phyloP scores from a whole-genome alignment of 2,113 vertebrate genomes.

The Peucedramus taeniatus region DNA sequence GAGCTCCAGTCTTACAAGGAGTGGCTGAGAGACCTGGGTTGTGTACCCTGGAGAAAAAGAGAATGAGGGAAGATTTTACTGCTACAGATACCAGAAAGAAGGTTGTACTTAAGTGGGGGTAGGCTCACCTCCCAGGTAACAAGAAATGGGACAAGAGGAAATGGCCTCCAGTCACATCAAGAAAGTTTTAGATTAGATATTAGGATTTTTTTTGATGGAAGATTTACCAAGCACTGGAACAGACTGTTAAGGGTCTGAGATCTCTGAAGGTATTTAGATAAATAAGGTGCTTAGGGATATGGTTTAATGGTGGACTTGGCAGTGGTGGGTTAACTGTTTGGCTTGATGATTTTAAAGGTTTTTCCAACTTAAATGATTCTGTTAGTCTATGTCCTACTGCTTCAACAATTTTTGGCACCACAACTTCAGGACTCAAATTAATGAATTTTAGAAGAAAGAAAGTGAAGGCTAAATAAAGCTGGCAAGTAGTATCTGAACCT shows the following conservation, averaged over 20 bases:
- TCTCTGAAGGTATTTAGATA: neutral
- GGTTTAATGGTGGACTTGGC: neutral
- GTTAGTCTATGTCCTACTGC: neutral
- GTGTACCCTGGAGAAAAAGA: neutral
- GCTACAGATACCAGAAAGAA: neutral
- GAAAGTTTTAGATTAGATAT: neutral
- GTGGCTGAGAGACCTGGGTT: neutral
- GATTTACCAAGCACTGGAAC: neutral
- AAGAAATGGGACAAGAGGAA: neutral
- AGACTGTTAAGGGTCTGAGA: neutral
- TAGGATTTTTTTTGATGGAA: neutral
- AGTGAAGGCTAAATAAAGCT: neutral
- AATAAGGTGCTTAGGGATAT: neutral
- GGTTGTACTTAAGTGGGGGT: neutral
- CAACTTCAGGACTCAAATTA: neutral
- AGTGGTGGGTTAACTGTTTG: neutral
- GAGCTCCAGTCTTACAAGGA: neutral
- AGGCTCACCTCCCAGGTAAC: neutral
- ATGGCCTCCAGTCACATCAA: neutral
- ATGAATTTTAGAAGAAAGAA: neutral
- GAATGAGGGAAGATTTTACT: neutral
- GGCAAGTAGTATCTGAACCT: neutral
- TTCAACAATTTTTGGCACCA: neutral
- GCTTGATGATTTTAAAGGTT: neutral
- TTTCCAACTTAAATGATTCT: neutral